Evolutionary conservation across 2,797 vertebrate species (phyloP), one percentile per base, ranked within the genome.

Genomic region (Anguilla marmorata): DNA sequence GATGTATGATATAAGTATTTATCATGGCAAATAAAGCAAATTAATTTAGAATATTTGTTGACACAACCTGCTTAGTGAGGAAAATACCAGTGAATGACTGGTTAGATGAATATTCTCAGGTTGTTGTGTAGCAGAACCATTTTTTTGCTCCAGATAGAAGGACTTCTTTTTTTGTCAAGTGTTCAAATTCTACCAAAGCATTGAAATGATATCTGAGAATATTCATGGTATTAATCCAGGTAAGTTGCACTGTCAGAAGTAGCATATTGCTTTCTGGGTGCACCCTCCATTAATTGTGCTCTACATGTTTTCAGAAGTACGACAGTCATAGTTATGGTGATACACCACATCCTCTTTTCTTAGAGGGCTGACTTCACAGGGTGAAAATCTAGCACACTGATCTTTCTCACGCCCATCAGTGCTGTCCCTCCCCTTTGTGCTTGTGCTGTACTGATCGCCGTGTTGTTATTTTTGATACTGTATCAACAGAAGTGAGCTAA

Each of bases 1-100:
- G 69, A 37, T 50, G 82, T 85, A 85, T 45, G 27, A 86, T 86
- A 60, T 14, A 16, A 41, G 30, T 72, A 86, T 63, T 45, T 82
- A 87, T 85, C 19, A 84, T 66, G 86, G 27, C 45, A 85, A 82
- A 89, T 88, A 19, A 85, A 56, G 74, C 30, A 37, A 76, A 76
- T 41, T 76, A 1, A 76, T 76, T 76, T 79, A 41, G 48, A 88
- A 52, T 86, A 66, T 86, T 90, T 76, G 87, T 79, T 41, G 86
- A 52, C 74, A 33, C 1, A n/a, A 24, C 58, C 76, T 45, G 45
- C n/a, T 84, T 24, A 0, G 9, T 84, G 41, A 41, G 74, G 19
- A 41, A 11, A 76, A 76, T 76, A 3, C 74, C 74, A 41, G 37
- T 76, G 74, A 76, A 41, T 41, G 33, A 76, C 30, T 41, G 74